phyloP scores from a whole-genome alignment of 2,797 vertebrate species.

The Myotis pilosus region DNA sequence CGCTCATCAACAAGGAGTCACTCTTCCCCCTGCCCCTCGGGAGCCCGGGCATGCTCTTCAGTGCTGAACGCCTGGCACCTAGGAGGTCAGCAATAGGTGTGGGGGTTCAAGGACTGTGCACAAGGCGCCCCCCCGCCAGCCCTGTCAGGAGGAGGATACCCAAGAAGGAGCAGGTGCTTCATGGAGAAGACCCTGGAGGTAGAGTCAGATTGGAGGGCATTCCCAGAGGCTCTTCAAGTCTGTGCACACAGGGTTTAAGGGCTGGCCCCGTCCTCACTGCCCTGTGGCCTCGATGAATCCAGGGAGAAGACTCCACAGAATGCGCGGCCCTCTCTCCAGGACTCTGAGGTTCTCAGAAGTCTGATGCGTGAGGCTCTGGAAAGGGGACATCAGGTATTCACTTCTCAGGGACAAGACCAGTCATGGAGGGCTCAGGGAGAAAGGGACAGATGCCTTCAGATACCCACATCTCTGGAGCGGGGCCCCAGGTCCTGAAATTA shows the following conservation, averaged over 20 bases:
- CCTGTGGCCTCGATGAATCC: neutral
- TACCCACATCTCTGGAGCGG: fast-evolving
- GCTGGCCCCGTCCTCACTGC: neutral
- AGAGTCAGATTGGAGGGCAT: neutral
- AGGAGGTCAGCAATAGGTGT: no score
- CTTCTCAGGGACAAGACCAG: neutral
- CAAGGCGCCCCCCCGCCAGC: no score
- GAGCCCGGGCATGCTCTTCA: fast-evolving
- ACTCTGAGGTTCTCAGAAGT: neutral
- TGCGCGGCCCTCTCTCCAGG: neutral
- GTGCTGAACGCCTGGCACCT: neutral
- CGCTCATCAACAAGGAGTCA: neutral
- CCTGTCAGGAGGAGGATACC: neutral
- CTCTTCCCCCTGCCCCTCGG: neutral
- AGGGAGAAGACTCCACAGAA: neutral
- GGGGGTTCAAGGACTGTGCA: neutral
- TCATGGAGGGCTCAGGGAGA: neutral
- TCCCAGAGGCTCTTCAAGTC: neutral
- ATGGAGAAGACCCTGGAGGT: neutral
- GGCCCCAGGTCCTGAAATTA: neutral
- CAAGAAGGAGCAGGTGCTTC: neutral
- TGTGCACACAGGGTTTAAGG: neutral
- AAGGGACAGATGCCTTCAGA: neutral
- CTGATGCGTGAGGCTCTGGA: neutral
- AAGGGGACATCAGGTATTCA: fast-evolving